Percentiles rank a stretch among this genome's conserved stretches.
phyloP scores from a whole-genome alignment of 2,888 invertebrate species.

The Bombyx huttoni region DNA sequence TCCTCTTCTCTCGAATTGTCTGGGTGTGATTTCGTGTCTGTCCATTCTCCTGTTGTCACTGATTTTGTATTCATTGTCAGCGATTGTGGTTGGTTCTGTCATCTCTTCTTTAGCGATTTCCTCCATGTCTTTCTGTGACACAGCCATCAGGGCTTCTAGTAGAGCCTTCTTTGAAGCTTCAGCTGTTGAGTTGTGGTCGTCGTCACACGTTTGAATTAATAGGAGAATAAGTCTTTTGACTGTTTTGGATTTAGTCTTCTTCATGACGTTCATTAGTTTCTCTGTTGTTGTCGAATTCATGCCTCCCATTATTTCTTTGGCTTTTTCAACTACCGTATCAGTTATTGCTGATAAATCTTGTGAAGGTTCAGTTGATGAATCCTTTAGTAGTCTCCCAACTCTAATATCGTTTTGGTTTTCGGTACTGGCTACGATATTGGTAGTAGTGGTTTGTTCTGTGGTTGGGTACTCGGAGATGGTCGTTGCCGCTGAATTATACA shows the following conservation, averaged over 20 bases:
- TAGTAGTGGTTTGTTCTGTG: conserved; percentile 47
- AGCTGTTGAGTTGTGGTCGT: conserved; percentile 78
- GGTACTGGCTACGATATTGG: conserved; percentile 33
- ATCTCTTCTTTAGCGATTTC: conserved; percentile 55
- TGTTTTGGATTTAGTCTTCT: conserved; percentile 83
- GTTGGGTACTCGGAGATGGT: conserved; percentile 31
- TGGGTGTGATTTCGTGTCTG: conserved; percentile 23
- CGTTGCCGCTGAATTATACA: conserved; percentile 35
- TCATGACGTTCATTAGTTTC: conserved; percentile 85
- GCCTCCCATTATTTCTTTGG: conserved; percentile 82
- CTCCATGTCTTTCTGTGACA: conserved; percentile 71
- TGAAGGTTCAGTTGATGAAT: conserved; percentile 57
- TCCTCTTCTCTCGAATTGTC: conserved; percentile 33
- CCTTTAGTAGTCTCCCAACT: conserved; percentile 43
- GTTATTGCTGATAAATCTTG: conserved; percentile 77
- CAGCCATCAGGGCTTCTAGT: conserved; percentile 78
- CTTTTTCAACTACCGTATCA: conserved; percentile 76
- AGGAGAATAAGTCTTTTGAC: conserved; percentile 81
- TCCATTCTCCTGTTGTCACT: conserved; percentile 35
- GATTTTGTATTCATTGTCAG: conserved; percentile 28
- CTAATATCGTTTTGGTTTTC: conserved; percentile 32
- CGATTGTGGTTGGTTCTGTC: conserved; percentile 27
- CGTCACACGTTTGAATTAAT: conserved; percentile 84
- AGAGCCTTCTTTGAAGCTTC: conserved; percentile 79
- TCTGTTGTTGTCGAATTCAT: conserved; percentile 82